Evolutionary conservation across 2,888 invertebrate species (phyloP).

Genomic region (Mesochorus sp.): DNA sequence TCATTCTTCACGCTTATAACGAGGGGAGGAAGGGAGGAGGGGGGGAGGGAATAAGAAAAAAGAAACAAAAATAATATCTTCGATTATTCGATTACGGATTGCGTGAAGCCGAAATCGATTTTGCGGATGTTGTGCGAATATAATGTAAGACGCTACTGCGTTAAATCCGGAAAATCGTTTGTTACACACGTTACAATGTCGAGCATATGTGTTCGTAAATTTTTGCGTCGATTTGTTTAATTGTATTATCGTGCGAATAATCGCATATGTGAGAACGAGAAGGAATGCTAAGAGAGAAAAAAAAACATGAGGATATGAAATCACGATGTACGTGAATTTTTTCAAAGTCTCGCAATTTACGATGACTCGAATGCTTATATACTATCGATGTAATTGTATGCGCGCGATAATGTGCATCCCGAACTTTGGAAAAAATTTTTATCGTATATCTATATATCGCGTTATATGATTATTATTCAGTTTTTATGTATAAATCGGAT

Average conservation of each 20-base stretch:
- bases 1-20: slow-evolving; percentile 59
- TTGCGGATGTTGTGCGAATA: slow-evolving; percentile 26
- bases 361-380: slow-evolving; percentile 39
- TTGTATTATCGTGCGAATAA: slow-evolving; percentile 20
- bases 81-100: slow-evolving; percentile 59
- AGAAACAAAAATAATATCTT: slow-evolving; percentile 46
- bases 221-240: not conserved
- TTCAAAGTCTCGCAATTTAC: slow-evolving; percentile 18
- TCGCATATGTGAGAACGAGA: not conserved
- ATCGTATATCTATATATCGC: slow-evolving; percentile 53
- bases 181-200: not conserved
- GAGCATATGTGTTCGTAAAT: slow-evolving; percentile 22
- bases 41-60: too few relatives aligned
- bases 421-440: slow-evolving; percentile 39
- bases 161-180: slow-evolving; percentile 14
- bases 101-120: slow-evolving; percentile 29
- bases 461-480: slow-evolving; percentile 52
- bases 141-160: slow-evolving; percentile 16
- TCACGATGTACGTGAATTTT: slow-evolving; percentile 5
- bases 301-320: not conserved
- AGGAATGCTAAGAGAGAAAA: not conserved
- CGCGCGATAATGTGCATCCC: slow-evolving; percentile 58
- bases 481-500: slow-evolving; percentile 55
- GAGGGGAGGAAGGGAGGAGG: not conserved
- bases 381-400: slow-evolving; percentile 56